These are phyloP conservation scores for Pachypanchax playfairii DNA, from an alignment of 2,113 vertebrate genomes.

Conservation along the genomic window DNA sequence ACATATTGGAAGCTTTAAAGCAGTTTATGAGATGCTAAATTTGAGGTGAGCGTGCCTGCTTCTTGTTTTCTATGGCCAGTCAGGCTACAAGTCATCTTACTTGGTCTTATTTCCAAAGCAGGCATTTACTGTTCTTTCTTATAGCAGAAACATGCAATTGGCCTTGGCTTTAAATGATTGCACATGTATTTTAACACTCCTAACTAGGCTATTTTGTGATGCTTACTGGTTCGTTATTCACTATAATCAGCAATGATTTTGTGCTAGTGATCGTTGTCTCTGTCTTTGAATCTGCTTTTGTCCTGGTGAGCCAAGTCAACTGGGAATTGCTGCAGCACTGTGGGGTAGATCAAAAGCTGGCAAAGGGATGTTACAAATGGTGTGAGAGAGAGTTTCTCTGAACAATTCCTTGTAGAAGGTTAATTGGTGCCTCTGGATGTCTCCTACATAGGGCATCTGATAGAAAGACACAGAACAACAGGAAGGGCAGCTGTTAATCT, in stretches of 20 bases:
- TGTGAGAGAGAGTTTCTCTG: constrained; percentile 54
- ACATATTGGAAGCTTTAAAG: constrained; percentile 85
- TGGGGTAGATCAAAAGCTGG: constrained; percentile 49
- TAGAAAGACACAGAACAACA: constrained; percentile 52
- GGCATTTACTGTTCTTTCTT: constrained; percentile 23
- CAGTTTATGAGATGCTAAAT: constrained; percentile 86
- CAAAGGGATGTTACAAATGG: constrained; percentile 64
- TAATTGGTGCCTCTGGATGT: constrained; percentile 78
- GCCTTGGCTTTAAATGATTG: constrained; percentile 5
- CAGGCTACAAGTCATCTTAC: constrained; percentile 58
- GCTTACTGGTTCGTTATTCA: constrained; percentile 2
- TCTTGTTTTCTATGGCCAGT: constrained; percentile 75
- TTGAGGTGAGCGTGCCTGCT: constrained; percentile 72
- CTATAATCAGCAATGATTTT: constrained; percentile 7
- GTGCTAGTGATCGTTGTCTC: constrained; percentile 3
- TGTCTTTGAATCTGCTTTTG: constrained; percentile 65
- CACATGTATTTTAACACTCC: constrained; percentile 1
- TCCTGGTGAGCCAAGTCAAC: constrained; percentile 41
- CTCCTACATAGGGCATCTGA: constrained; percentile 68
- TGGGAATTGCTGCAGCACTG: constrained; percentile 46
- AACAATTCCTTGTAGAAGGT: constrained; percentile 71
- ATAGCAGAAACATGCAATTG: not conserved
- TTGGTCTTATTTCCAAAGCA: constrained; percentile 39
- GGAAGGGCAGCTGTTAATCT: constrained; percentile 69
- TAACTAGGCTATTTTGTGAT: constrained; percentile 7